Evolutionary conservation across 2,888 invertebrate species (phyloP).

Genomic region (Drosophila limbata): DNA sequence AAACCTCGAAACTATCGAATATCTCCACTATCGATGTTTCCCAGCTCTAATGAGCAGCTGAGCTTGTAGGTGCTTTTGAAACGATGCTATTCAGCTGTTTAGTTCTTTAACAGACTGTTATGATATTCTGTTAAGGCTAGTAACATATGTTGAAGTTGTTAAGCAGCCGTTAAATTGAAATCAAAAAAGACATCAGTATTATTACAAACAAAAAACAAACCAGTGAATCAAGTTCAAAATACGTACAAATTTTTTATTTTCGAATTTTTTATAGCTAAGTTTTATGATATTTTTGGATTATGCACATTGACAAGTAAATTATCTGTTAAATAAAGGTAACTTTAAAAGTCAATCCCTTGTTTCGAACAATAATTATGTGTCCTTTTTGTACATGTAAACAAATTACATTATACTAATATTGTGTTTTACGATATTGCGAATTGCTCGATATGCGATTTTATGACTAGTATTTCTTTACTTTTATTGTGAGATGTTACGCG

Average conservation of each 20-base stretch:
- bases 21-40: no score
- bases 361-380: neutral
- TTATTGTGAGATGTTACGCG: neutral
- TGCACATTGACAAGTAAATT: neutral
- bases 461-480: neutral
- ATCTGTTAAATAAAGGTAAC: neutral
- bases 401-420: neutral
- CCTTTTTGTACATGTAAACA: neutral
- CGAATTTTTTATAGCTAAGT: neutral
- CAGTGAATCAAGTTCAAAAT: neutral
- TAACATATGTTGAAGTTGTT: neutral
- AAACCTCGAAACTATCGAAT: no score
- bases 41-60: no score
- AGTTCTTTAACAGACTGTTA: constrained; percentile 1
- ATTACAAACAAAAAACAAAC: neutral
- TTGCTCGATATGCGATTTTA: neutral
- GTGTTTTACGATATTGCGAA: neutral
- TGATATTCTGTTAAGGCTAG: neutral
- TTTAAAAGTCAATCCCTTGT: neutral
- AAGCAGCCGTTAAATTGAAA: neutral
- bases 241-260: neutral
- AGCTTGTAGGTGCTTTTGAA: neutral
- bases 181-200: neutral
- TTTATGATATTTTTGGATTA: neutral
- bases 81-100: constrained; percentile 1